phyloP scores from a whole-genome alignment of 1,140 invertebrate genomes.

The Penaeus chinensis region DNA sequence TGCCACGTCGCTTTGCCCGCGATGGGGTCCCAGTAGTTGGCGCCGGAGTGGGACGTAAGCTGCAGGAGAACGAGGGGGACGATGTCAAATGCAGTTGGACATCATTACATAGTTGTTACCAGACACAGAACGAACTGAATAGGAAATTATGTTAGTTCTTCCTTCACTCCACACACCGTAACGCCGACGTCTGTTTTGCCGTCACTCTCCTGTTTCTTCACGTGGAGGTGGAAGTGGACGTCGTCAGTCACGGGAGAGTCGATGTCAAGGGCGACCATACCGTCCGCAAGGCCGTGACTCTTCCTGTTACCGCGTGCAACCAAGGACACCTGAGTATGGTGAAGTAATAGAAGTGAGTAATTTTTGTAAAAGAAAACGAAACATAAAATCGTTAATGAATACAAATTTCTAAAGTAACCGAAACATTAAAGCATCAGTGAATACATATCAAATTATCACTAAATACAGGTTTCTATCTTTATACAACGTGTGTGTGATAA shows the following conservation, averaged over 20 bases:
- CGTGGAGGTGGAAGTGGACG: not conserved
- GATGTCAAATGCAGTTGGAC: too few species aligned
- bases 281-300: not conserved
- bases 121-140: too few species aligned
- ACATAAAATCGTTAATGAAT: too few species aligned
- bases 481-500: too few species aligned
- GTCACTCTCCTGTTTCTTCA: not conserved
- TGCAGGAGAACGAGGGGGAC: not conserved
- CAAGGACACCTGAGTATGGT: not conserved
- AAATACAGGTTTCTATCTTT: too few species aligned
- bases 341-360: not conserved
- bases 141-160: not conserved
- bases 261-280: not conserved
- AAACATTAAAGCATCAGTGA: too few species aligned
- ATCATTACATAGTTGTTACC: too few species aligned
- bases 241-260: conserved; percentile 4
- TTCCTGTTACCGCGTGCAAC: not conserved
- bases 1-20: not conserved
- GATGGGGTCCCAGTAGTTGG: conserved; percentile 27
- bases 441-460: too few species aligned
- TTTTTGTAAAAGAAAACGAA: too few species aligned
- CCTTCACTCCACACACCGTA: not conserved
- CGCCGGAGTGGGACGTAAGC: conserved; percentile 24
- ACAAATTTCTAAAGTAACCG: too few species aligned
- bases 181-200: not conserved